A percentile compares a stretch with the other conserved stretches of the same genome.
phyloP scores from a whole-genome alignment of 1,140 invertebrate species.

The Battus philenor region DNA sequence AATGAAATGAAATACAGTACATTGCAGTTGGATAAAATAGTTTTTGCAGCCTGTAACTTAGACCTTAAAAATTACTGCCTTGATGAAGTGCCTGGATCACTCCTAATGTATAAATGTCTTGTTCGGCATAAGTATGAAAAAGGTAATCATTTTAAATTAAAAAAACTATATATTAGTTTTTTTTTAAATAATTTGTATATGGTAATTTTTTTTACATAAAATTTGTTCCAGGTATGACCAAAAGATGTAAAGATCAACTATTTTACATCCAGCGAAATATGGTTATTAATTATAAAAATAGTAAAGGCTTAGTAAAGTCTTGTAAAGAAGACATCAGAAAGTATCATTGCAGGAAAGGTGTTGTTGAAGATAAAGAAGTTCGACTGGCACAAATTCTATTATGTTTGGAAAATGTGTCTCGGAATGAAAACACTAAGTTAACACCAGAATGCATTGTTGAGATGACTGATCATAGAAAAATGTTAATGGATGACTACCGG shows the following conservation, averaged over 20 bases:
- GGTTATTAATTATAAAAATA: conserved; percentile 93
- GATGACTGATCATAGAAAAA: conserved; percentile 92
- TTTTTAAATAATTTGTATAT: neutral
- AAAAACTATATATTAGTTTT: neutral
- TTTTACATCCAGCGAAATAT: conserved; percentile 91
- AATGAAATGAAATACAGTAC: conserved; percentile 95
- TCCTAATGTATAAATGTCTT: conserved; percentile 94
- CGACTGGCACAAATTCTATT: conserved; percentile 93
- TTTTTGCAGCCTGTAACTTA: conserved; percentile 92
- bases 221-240: conserved; percentile 75
- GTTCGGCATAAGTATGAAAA: conserved; percentile 89
- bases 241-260: conserved; percentile 89
- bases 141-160: conserved; percentile 64
- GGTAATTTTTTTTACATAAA: too few relatives aligned
- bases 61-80: conserved; percentile 87
- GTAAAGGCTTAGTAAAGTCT: conserved; percentile 89
- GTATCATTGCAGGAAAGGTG: conserved; percentile 85
- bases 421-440: conserved; percentile 83
- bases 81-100: conserved; percentile 81
- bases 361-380: conserved; percentile 88
- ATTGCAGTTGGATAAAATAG: conserved; percentile 91
- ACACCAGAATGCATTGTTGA: conserved; percentile 88
- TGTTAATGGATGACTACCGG: conserved; percentile 94
- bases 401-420: conserved; percentile 91
- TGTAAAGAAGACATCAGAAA: conserved; percentile 94